These are phyloP conservation scores for Eupithecia tripunctaria DNA, from an alignment of 2,888 invertebrate genomes.

Conservation along the genomic window DNA sequence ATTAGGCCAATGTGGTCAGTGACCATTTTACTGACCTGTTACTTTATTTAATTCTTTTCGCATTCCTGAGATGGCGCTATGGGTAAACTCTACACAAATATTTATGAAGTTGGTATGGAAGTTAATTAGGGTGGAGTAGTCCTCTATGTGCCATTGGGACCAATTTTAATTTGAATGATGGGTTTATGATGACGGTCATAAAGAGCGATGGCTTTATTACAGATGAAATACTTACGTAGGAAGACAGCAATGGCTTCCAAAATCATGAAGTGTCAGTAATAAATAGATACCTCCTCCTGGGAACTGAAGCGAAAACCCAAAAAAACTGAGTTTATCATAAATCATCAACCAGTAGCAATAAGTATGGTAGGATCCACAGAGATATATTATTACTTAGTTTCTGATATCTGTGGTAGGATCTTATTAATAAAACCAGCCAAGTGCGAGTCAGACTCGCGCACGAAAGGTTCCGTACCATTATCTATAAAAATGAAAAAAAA, in stretches of 20 bases:
- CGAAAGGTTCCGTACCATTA: too few species aligned
- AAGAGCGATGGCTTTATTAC: background rate
- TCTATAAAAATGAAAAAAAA: too few species aligned
- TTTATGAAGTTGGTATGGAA: background rate
- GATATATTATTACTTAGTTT: too few species aligned
- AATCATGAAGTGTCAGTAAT: background rate
- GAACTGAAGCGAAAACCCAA: too few species aligned
- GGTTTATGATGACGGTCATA: slow-evolving; percentile 5
- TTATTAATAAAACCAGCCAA: too few species aligned
- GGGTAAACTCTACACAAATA: background rate
- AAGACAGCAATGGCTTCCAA: background rate
- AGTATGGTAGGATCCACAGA: too few species aligned
- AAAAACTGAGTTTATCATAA: too few species aligned
- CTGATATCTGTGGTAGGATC: too few species aligned
- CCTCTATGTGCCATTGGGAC: background rate
- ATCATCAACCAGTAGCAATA: too few species aligned
- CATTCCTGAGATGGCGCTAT: slow-evolving; percentile 24
- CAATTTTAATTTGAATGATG: slow-evolving; percentile 26
- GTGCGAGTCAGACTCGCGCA: too few species aligned
- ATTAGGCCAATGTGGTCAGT: slow-evolving; percentile 11
- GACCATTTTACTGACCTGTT: slow-evolving; percentile 19
- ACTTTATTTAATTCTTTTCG: background rate
- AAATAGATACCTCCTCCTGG: background rate
- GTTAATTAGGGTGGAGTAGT: background rate
- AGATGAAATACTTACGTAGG: background rate